phyloP scores from a whole-genome alignment of 2,113 vertebrate genomes.

The Alaudala cheleensis region DNA sequence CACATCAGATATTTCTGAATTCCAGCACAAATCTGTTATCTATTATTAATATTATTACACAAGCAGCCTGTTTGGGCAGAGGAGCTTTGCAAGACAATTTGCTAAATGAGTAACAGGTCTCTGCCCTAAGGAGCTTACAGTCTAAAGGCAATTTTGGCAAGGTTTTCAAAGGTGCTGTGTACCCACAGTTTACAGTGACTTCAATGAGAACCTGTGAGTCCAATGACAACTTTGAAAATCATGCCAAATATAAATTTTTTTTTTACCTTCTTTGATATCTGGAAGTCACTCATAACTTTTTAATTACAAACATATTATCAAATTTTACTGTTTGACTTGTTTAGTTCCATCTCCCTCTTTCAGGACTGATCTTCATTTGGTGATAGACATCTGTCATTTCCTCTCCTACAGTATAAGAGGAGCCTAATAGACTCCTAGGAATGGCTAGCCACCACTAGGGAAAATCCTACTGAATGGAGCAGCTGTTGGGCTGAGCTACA shows the following conservation, averaged over 20 bases:
- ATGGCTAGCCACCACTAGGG: background rate
- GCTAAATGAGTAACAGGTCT: constrained; percentile 57
- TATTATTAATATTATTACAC: constrained; percentile 15
- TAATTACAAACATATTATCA: constrained; percentile 29
- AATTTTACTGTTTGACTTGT: background rate
- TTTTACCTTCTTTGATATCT: constrained; percentile 10
- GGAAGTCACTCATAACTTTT: constrained; percentile 34
- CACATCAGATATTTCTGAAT: constrained; percentile 60
- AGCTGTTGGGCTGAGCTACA: background rate
- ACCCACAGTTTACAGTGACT: constrained; percentile 36
- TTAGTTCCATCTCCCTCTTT: background rate
- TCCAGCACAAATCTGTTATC: constrained; percentile 59
- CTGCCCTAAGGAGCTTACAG: constrained; percentile 32
- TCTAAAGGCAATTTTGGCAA: constrained; percentile 52
- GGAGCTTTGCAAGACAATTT: constrained; percentile 23
- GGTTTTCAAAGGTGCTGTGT: constrained; percentile 55
- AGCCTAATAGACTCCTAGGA: background rate
- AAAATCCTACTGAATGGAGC: background rate
- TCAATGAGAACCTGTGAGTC: constrained; percentile 6
- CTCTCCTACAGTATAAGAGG: background rate
- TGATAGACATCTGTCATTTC: background rate
- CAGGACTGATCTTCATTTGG: background rate
- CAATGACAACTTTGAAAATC: constrained; percentile 59
- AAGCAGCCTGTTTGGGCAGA: constrained; percentile 37
- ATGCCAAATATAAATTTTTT: constrained; percentile 41